Base-by-base conservation (phyloP, 1,140 invertebrate genomes). In the Paraescarpia echinospica region DNA sequence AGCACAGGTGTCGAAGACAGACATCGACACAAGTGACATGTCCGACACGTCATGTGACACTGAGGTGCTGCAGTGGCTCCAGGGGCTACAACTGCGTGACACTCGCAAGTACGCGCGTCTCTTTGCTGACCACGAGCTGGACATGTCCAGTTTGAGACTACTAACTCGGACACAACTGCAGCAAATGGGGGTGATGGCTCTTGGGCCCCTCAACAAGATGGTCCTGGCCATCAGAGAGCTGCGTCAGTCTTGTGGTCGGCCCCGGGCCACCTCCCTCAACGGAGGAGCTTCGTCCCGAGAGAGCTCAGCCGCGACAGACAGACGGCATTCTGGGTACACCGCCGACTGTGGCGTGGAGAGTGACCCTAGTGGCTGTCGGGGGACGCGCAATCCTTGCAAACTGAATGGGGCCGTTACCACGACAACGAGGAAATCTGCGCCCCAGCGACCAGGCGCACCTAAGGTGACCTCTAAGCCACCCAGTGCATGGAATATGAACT, bases 121-220 rank as follows among this genome's bases (percentile, higher is more conserved):
- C 14, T 95, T 95, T 94, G 93, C 93, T 90, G 93, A 94, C 51
- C 94, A 95, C 93, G 94, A 95, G 92, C 93, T 95, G 33, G 95
- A 95, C 88, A 94, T 95, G 94, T 92, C 92, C 33, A 94, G 94
- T 35, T 35, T 95, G 18, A 89, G 93, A 59, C 93, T 94, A 35
- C 92, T 95, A 41, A 94, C 94, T 92, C 93, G 94, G 35, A 92
- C 93, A 31, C 93, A 94, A 12, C 93, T 95, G 4, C 93, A 94
- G 35, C 93, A 94, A 27, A 95, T 95, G 94, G 95, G 95, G 14
- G 94, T 95, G n/a, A 93, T 93, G 91, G 94, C 94, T 34, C 91
- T 95, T 77, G 95, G 95, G 31, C 94, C 94, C 51, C 93, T 95
- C 41, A 95, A 95, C 91, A 95, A 95, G 93, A 94, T 95, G 91